Evolutionary conservation across 1,140 invertebrate species (phyloP).

Genomic region (Popillia japonica): DNA sequence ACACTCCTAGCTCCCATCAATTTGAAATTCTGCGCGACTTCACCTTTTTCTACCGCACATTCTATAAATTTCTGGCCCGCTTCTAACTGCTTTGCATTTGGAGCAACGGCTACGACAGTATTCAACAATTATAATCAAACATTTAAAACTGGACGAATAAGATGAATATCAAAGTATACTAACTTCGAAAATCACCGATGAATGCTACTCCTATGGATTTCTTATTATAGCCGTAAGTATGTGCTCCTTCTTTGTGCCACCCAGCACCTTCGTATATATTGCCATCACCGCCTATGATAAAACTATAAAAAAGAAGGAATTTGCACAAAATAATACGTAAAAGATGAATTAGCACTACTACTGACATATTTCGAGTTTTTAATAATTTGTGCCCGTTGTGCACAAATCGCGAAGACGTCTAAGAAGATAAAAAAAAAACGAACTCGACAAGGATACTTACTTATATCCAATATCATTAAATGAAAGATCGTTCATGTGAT

Average conservation of each 20-base stretch:
- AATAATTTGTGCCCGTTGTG: neutral
- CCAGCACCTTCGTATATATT: constrained; percentile 72
- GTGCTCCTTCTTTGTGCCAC: constrained; percentile 67
- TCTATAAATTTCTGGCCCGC: constrained; percentile 52
- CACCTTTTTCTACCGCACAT: constrained; percentile 52
- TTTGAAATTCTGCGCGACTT: constrained; percentile 54
- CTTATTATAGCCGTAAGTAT: constrained; percentile 69
- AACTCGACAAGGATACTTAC: constrained; percentile 62
- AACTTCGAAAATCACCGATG: constrained; percentile 67
- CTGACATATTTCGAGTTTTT: no score
- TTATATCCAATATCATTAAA: constrained; percentile 53
- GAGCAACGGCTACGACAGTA: neutral
- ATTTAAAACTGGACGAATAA: neutral
- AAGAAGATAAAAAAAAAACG: no score
- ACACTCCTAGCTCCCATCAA: constrained; percentile 58
- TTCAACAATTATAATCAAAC: neutral
- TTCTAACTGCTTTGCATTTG: constrained; percentile 43
- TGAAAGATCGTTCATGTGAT: constrained; percentile 67
- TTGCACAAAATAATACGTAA: neutral
- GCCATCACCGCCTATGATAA: constrained; percentile 78
- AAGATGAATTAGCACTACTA: no score
- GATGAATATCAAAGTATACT: neutral
- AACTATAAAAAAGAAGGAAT: constrained; percentile 64
- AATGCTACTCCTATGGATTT: constrained; percentile 73
- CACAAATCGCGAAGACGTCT: no score